Percentiles rank a stretch among this genome's conserved stretches.
These are phyloP conservation scores for Falco punctatus DNA, from an alignment of 2,113 vertebrate genomes.

Conservation along the genomic window DNA sequence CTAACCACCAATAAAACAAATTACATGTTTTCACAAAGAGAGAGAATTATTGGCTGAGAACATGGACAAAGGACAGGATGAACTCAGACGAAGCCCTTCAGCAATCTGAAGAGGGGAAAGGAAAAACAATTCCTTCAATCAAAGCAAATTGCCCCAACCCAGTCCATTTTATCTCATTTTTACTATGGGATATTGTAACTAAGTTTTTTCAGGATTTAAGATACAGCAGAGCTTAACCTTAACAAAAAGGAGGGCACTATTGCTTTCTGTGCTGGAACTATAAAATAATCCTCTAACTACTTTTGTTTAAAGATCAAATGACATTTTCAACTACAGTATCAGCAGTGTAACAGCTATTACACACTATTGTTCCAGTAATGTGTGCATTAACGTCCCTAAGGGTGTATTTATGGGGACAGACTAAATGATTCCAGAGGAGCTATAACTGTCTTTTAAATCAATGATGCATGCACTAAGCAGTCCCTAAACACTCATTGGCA, in stretches of 20 bases:
- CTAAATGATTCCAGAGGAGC: neutral
- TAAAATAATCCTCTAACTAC: neutral
- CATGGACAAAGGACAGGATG: neutral
- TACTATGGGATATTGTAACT: neutral
- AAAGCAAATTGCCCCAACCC: neutral
- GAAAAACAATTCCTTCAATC: neutral
- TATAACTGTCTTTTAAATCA: slow-evolving; percentile 17
- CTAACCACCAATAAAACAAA: neutral
- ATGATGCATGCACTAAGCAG: neutral
- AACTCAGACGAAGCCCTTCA: neutral
- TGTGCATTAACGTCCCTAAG: neutral
- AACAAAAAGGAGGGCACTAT: neutral
- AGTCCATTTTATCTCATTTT: neutral
- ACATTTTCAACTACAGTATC: neutral
- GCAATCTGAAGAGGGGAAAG: neutral
- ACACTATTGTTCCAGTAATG: neutral
- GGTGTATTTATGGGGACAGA: neutral
- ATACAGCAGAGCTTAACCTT: neutral
- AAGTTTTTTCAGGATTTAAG: neutral
- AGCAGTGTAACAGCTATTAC: neutral
- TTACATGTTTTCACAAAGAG: neutral
- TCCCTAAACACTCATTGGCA: neutral
- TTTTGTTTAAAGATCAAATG: slow-evolving; percentile 8
- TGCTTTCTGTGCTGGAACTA: neutral
- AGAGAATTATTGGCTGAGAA: neutral